Conservation (phyloP, 2,113 vertebrate genomes). For the Tringa solitaria region DNA sequence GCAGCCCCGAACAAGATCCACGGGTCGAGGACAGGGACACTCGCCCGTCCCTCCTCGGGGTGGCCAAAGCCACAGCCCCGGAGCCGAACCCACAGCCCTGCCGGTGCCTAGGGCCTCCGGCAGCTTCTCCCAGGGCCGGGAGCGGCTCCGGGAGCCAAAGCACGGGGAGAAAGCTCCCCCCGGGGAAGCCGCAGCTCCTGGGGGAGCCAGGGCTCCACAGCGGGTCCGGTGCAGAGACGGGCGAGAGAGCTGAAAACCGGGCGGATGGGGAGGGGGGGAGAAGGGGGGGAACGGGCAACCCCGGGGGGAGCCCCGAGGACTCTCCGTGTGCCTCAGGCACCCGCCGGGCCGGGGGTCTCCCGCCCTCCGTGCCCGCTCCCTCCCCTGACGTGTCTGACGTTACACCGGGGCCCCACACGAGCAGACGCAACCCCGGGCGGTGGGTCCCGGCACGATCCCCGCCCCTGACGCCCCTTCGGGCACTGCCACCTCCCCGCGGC, state of each 20-base stretch:
- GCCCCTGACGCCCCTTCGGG: not conserved
- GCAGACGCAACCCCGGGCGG: too few relatives aligned
- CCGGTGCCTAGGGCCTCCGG: not conserved
- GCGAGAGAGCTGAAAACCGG: not conserved
- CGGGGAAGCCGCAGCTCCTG: fast-evolving
- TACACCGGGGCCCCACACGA: not conserved
- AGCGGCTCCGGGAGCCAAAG: not conserved
- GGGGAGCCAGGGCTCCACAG: not conserved
- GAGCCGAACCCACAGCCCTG: not conserved
- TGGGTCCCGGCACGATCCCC: not conserved
- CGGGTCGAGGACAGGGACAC: too few relatives aligned
- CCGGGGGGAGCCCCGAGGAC: not conserved
- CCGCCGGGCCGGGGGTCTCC: not conserved
- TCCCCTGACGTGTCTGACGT: too few relatives aligned
- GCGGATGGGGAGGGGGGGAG: too few relatives aligned
- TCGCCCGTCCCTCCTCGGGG: too few relatives aligned
- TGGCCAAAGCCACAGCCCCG: too few relatives aligned
- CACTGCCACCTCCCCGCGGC: not conserved
- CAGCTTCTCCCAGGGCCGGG: not conserved
- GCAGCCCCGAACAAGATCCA: not conserved
- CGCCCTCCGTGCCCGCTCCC: not conserved
- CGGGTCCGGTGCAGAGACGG: not conserved
- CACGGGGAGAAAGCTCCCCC: not conserved
- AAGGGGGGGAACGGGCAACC: not conserved
- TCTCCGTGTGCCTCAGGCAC: not conserved